Percentiles rank a stretch among this genome's conserved stretches.
phyloP scores from a whole-genome alignment of 2,113 vertebrate genomes.

The Nicator chloris region DNA sequence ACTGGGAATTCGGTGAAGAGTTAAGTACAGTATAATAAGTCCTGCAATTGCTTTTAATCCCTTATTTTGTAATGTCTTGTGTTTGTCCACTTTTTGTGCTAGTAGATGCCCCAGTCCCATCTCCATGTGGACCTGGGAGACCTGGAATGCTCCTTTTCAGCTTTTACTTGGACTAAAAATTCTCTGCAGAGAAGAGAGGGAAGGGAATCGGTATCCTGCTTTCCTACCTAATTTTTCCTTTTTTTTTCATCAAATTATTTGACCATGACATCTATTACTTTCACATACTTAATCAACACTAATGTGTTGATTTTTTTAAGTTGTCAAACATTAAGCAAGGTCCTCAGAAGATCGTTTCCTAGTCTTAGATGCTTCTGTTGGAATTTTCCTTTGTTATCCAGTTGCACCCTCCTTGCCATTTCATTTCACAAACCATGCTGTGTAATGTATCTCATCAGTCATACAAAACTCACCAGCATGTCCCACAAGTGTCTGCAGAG shows the following conservation, averaged over 20 bases:
- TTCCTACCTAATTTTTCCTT: not conserved
- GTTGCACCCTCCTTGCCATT: not conserved
- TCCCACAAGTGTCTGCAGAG: not conserved
- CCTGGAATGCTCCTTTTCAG: not conserved
- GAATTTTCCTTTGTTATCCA: not conserved
- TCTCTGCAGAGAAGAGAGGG: not conserved
- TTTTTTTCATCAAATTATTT: not conserved
- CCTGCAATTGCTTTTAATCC: not conserved
- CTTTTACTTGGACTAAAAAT: not conserved
- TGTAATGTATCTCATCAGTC: not conserved
- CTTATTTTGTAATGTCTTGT: not conserved
- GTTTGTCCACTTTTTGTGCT: not conserved
- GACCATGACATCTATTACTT: not conserved
- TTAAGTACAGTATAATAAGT: not conserved
- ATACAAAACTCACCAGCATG: not conserved
- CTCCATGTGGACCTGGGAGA: not conserved
- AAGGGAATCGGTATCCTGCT: rapidly evolving
- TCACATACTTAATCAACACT: not conserved
- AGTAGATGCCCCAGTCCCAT: not conserved
- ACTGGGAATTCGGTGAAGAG: not conserved
- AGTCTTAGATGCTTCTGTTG: not conserved
- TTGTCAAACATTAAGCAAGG: not conserved
- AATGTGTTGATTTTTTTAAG: not conserved
- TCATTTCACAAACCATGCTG: not conserved
- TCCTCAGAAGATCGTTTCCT: not conserved